Percentiles rank a stretch among this genome's conserved stretches.
These are phyloP conservation scores for Heliconius charithonia DNA, from an alignment of 2,888 invertebrate genomes.

Conservation along the genomic window DNA sequence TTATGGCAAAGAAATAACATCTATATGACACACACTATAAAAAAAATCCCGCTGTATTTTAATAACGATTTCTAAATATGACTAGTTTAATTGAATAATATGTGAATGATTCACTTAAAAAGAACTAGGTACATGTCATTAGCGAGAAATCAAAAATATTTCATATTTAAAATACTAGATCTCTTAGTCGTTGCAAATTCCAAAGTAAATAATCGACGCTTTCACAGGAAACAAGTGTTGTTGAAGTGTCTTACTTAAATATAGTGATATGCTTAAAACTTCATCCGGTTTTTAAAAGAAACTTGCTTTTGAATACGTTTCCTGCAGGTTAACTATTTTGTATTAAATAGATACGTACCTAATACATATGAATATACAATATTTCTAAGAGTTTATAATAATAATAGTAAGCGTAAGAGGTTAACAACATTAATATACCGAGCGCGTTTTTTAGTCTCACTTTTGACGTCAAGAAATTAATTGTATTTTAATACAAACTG, in stretches of 20 bases:
- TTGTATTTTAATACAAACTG: background rate
- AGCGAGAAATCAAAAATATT: background rate
- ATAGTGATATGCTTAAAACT: slow-evolving; percentile 46
- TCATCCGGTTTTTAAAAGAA: slow-evolving; percentile 32
- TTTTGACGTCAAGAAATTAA: background rate
- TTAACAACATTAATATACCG: too few relatives aligned
- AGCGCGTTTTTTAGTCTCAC: background rate
- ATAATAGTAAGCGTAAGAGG: too few relatives aligned
- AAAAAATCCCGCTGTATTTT: background rate
- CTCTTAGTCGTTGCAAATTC: slow-evolving; percentile 9
- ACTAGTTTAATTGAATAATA: background rate
- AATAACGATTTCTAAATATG: background rate
- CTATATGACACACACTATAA: background rate
- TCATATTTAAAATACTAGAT: slow-evolving; percentile 9
- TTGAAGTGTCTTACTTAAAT: slow-evolving; percentile 49
- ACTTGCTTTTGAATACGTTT: slow-evolving; percentile 19
- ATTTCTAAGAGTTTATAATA: too few relatives aligned
- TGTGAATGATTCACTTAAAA: background rate
- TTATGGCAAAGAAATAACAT: background rate
- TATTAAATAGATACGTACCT: background rate
- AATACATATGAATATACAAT: too few relatives aligned
- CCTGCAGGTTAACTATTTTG: background rate
- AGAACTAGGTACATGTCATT: background rate
- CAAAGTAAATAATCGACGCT: slow-evolving; percentile 45
- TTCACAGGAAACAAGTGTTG: slow-evolving; percentile 55